Percentiles rank a stretch among this genome's conserved stretches.
Conservation (phyloP, 2,113 vertebrate genomes). For the Penelope pileata region DNA sequence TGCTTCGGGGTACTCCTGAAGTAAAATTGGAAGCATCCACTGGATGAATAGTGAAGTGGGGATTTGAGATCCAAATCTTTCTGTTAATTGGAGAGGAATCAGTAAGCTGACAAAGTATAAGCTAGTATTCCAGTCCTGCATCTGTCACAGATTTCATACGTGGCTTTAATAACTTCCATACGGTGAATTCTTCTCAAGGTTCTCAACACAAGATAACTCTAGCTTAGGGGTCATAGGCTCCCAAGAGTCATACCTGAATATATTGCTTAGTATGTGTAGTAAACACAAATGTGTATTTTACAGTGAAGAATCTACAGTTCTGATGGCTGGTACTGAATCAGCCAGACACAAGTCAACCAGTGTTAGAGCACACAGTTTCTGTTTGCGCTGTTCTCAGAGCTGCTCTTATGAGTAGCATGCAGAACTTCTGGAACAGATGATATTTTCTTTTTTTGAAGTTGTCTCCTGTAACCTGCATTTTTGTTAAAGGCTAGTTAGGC, state of each 20-base stretch:
- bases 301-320: neutral
- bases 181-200: neutral
- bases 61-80: neutral
- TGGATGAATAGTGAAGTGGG: neutral
- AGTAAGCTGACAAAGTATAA: neutral
- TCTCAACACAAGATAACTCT: neutral
- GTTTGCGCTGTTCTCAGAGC: neutral
- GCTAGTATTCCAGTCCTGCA: neutral
- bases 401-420: neutral
- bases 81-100: neutral
- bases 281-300: neutral
- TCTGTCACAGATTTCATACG: neutral
- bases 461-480: neutral
- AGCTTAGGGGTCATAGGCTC: neutral
- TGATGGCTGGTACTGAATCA: neutral
- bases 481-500: neutral
- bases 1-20: neutral
- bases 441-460: neutral
- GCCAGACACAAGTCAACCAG: neutral
- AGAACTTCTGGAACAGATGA: neutral
- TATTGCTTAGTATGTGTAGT: neutral
- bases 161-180: neutral
- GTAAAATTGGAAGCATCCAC: neutral
- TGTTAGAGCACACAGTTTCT: rapidly evolving
- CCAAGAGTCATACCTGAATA: neutral